Evolutionary conservation across 1,140 invertebrate genomes (phyloP), one percentile per base, ranked within the genome.

Genomic region (Daktulosphaira vitifoliae): DNA sequence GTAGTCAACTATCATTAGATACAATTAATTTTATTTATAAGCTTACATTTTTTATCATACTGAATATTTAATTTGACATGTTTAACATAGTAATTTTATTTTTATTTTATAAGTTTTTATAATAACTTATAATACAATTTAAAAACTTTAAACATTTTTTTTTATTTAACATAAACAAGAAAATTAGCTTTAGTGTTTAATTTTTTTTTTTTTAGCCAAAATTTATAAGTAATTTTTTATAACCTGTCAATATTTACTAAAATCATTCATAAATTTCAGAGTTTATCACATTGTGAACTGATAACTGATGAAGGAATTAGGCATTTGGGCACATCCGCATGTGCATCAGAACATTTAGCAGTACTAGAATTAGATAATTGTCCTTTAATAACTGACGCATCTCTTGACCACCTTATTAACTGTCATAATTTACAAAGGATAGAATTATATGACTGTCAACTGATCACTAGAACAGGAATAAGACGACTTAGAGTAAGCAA

Each of bases 341-440:
- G 91, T 78, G 89, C 92, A 13, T 87, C 89, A 0, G 90, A 94
- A 76, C 88, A 92, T 73, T 77, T 96, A 42, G 89, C 89, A 48
- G 90, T 98, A 26, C 79, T 99, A 49, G 96, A 98, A 78, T 79
- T 99, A 69, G 96, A 99, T 78, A 99, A 99, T 78, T 99, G 96
- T 78, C 96, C 96, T 2, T 79, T 97, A 66, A 92, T 99, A 69
- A 98, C 96, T n/a, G 96, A 99, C 78, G 85, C 86, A n/a, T 92
- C 95, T 62, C 78, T 99, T 68, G 94, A 97, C 75, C 92, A 98
- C 78, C 82, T 99, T 68, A 87, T 86, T 70, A 87, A 88, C 52
- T 97, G 95, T 78, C 89, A 93, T 77, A 93, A 92, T 78, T 81
- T 99, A 67, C 89, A 96, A 76, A 82, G 95, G 51, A 94, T 99